Evolutionary conservation across 2,113 vertebrate genomes (phyloP), one percentile per base, ranked within the genome.

Genomic region (Thamnaconus septentrionalis): DNA sequence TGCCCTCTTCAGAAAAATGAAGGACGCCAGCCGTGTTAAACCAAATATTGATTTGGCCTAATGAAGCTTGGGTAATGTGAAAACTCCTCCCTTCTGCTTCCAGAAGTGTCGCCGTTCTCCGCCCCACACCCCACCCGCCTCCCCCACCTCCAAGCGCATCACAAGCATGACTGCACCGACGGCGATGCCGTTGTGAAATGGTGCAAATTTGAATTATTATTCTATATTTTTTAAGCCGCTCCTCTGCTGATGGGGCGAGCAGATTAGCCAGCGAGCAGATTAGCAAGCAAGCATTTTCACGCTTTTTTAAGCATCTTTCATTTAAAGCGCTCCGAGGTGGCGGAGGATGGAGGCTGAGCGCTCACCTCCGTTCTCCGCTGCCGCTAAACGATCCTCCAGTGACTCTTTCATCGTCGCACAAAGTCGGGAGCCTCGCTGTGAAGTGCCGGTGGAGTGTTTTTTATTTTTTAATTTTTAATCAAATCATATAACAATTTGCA

Each of bases 61-160:
- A 84, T 82, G 81, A 76, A 78, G 81, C 75, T 71, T 78, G 80
- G 84, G 82, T 70, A 79, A 85, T 74, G 78, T 70, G 65, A 53
- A 64, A 56, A 64, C 41, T 7, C 44, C 61, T 59, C 68, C 63
- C 75, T 71, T 10, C 47, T 31, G 18, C 18, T 31, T 31, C 18
- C 18, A 31, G 18, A 71, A 56, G 61, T 69, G 70, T 64, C 68
- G 55, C 18, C 18, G 1, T 31, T 31, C 18, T 31, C 18, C 18
- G 18, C 18, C 18, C 18, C 18, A 1, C 18, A 1, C 18, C 18
- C 18, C 18, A 31, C 18, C 18, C 18, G 18, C 18, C 18, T 31
- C 18, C 18, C 18, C 18, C 18, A 31, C 18, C 68, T 65, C 53
- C 73, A 18, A 68, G 61, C 66, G n/a, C 60, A 78, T 74, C 75